Percentiles rank a stretch among this genome's conserved stretches.
Conservation (phyloP, 2,797 vertebrate genomes). For the Lycodopsis pacificus region DNA sequence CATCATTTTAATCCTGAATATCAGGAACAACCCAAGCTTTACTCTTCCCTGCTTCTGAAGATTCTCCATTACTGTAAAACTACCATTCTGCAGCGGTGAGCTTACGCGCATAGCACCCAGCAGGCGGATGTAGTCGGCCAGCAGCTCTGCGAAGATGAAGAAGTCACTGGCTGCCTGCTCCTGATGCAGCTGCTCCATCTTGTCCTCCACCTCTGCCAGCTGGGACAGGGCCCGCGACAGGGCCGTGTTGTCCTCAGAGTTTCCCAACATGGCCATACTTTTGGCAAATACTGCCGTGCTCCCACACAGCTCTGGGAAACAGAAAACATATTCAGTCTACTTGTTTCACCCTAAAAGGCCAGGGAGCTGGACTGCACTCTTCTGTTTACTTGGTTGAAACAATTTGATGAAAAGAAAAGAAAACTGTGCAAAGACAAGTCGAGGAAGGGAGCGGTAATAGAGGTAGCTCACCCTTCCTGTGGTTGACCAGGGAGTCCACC, state of each 20-base stretch:
- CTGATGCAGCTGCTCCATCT: conserved; percentile 97
- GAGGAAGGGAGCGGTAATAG: conserved; percentile 15
- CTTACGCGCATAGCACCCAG: conserved; percentile 91
- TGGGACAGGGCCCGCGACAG: conserved; percentile 94
- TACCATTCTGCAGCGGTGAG: neutral
- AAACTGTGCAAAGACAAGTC: neutral
- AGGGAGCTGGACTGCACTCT: conserved; percentile 3
- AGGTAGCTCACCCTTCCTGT: conserved; percentile 91
- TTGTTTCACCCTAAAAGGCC: conserved; percentile 11
- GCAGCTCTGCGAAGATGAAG: conserved; percentile 93
- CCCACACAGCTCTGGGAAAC: conserved; percentile 86
- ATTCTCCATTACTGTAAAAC: neutral
- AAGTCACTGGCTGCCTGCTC: conserved; percentile 95
- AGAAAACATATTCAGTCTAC: conserved; percentile 32
- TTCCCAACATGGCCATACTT: conserved; percentile 97
- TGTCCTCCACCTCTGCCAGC: conserved; percentile 97
- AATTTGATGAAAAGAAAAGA: neutral
- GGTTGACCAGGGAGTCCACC: conserved; percentile 93
- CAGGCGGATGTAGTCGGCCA: conserved; percentile 94
- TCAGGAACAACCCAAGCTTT: neutral
- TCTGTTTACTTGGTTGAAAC: neutral
- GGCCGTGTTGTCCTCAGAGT: conserved; percentile 96
- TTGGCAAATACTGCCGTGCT: conserved; percentile 96
- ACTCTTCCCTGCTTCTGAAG: neutral
- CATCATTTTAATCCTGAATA: neutral